Base-by-base conservation (phyloP, 2,888 invertebrate species). In the Cataglyphis livida region DNA sequence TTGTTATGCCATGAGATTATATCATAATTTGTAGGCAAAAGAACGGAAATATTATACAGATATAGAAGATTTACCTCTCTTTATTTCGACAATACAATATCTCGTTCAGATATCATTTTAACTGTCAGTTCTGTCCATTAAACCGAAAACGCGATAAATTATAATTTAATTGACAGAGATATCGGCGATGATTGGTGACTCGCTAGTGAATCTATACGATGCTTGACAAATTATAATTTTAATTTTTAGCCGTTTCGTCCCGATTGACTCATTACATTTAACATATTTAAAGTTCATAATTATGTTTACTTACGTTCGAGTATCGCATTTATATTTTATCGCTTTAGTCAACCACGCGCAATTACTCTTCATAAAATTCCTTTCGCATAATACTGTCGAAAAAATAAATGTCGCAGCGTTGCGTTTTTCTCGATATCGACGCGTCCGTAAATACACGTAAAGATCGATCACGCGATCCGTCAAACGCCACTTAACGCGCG, bases 381-480 rank as follows among this genome's bases (percentile, higher is more conserved):
- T 0, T 15, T 32, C 68, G 38, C 32, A 15, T 51, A 51, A 51
- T 51, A 51, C n/a, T 5, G 51, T 65, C 0, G n/a, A 18, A 78
- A 44, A 28, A 44, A 28, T 68, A 35, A 35, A 35, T 21, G 57
- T 28, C 32, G 21, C 48, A 1, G 25, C 51, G 25, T 64, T 28
- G 21, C 78, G 18, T 38, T 41, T 41, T 3, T n/a, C 76, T 78
- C 38, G n/a, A 15, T 7, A 15, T 41, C 38, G 51, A 44, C 44
- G 7, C 66, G 15, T 15, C 12, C 10, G n/a, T n/a, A 65, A 18
- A 25, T 9, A 12, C n/a, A 18, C 71, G 44, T 35, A n/a, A 70
- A 59, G 7, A 15, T 21, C 71, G n/a, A 59, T 70, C 57, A 79
- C 78, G 76, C 76, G 68, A 76, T 28, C 25, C 38, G 57, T 78